phyloP scores from a whole-genome alignment of 2,797 vertebrate genomes.

The Gastrophryne carolinensis region DNA sequence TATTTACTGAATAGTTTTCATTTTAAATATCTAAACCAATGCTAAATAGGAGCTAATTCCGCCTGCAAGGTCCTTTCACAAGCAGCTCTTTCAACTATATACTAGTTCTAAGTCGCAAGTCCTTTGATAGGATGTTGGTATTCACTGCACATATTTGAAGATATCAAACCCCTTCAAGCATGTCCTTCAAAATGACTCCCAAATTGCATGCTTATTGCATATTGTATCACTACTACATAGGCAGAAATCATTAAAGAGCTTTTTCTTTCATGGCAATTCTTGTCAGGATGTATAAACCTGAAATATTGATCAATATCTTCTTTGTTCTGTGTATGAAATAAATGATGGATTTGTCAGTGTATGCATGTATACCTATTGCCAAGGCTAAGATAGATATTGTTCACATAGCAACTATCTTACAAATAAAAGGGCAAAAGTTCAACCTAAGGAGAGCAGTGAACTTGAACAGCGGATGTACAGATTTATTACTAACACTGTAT shows the following conservation, averaged over 20 bases:
- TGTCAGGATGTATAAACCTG: slow-evolving; percentile 40
- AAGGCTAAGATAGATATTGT: neutral
- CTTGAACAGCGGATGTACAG: too few species aligned
- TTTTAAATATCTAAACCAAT: neutral
- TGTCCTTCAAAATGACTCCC: slow-evolving; percentile 43
- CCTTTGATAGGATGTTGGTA: slow-evolving; percentile 5
- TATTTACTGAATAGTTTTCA: neutral
- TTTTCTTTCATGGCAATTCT: slow-evolving; percentile 36
- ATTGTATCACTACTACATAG: slow-evolving; percentile 43
- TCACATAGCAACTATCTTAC: neutral
- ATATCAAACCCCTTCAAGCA: slow-evolving; percentile 45
- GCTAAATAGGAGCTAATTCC: neutral
- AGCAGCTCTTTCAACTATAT: slow-evolving; percentile 2
- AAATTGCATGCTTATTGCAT: slow-evolving; percentile 41
- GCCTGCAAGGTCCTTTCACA: neutral
- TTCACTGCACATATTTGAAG: slow-evolving; percentile 24
- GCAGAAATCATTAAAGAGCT: slow-evolving; percentile 38
- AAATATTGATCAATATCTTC: slow-evolving; percentile 41
- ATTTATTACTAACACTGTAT: too few species aligned
- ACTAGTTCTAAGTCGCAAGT: neutral
- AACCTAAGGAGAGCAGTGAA: too few species aligned
- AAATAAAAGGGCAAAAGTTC: neutral
- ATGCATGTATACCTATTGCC: slow-evolving; percentile 24
- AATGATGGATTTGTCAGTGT: slow-evolving; percentile 23
- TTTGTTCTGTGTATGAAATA: slow-evolving; percentile 36